Base-by-base conservation (phyloP, 1,140 invertebrate genomes). In the Brachionus koreanus region DNA sequence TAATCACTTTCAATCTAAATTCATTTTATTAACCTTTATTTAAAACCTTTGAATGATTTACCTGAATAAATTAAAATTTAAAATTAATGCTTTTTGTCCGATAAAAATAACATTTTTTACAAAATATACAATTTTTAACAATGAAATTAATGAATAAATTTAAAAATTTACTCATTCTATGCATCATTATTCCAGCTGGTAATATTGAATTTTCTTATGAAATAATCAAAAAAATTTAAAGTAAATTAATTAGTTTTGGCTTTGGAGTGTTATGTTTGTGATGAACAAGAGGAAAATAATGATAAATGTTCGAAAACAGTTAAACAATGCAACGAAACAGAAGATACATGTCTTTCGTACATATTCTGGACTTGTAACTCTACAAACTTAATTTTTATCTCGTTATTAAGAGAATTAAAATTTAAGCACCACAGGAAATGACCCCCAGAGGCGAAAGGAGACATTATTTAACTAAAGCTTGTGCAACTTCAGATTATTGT, bases 281-380 rank as follows among this genome's bases (percentile, higher is more conserved):
- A 92, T 76, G 91, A 93, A 84, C 96, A 98, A 90, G 94, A 96
- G 84, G 92, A 93, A 84, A 98, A 98, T 86, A 91, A 90, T 39
- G 95, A 94, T 84, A 98, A 98, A 89, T 98, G 96, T 88, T 88
- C 94, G 9, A 95, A 93, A 85, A 96, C 95, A 4, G 94, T 96
- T 19, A 93, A 93, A 87, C 95, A 93, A 23, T 98, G 96, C 87
- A 92, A 95, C 83, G 91, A 93, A 84, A 91, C 91, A 35, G 91
- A 98, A 87, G 94, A 98, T 88, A 91, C 92, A 46, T 98, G 96
- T 87, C 72, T 85, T 7, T 85, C 86, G n/a, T 83, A 83, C 10
- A 86, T 87, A 9, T 77, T 83, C 23, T 87, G 86, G 85, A 84
- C 83, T 84, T 85, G 87, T 88, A 84, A 84, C 83, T 84, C 49